Evolutionary conservation across 2,797 vertebrate genomes (phyloP).

Genomic region (Ptychobarbus kaznakovi): DNA sequence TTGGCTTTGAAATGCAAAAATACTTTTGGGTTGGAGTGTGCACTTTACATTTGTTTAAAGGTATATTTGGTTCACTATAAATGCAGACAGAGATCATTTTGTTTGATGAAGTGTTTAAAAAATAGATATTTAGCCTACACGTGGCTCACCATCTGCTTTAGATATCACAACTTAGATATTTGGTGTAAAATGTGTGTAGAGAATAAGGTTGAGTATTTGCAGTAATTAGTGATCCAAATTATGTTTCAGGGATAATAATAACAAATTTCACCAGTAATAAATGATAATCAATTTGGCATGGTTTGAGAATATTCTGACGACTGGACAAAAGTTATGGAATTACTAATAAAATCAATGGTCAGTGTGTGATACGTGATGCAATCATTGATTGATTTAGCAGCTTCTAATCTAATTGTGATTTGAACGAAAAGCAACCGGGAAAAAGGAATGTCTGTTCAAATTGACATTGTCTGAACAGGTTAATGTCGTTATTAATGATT

Average conservation of each 20-base stretch:
- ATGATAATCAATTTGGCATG: neutral
- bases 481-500: neutral
- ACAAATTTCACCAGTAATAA: neutral
- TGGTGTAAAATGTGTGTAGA: neutral
- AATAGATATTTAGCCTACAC: neutral
- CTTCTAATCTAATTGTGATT: neutral
- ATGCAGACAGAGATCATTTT: neutral
- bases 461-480: neutral
- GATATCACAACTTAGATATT: neutral
- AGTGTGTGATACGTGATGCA: neutral
- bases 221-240: neutral
- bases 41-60: neutral
- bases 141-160: neutral
- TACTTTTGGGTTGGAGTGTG: neutral
- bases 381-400: neutral
- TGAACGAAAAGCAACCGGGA: neutral
- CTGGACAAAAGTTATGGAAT: neutral
- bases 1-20: slow-evolving; percentile 12
- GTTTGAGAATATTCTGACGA: neutral
- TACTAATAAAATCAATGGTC: neutral
- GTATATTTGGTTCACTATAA: neutral
- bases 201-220: neutral
- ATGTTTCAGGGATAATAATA: neutral
- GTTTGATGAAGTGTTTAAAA: neutral
- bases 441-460: neutral